Base-by-base conservation (phyloP, 1,140 invertebrate species). In the Rhagoletis pomonella region DNA sequence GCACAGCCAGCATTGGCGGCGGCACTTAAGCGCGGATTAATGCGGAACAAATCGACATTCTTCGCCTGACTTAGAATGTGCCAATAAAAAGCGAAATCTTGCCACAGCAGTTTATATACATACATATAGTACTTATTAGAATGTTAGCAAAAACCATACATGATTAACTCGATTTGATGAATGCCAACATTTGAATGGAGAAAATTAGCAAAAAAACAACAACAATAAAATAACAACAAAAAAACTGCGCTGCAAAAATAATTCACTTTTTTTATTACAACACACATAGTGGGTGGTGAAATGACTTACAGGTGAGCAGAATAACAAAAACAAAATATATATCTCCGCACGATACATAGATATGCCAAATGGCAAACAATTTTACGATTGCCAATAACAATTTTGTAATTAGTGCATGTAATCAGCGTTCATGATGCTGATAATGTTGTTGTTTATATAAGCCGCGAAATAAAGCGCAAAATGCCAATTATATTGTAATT, bases 11-110 rank as follows among this genome's bases (percentile, higher is more conserved):
- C 58, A 59, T 12, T 12, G 59, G 77, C 86, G n/a, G 60, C 85
- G 59, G 85, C 90, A 90, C 59, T 90, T 88, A 89, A 88, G 39
- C 87, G 60, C 87, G 87, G 87, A 89, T 90, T 90, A 90, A 89
- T 89, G 89, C 89, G 88, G 90, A 91, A 85, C 69, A 89, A 67
- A 88, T 17, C 47, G 55, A 85, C 55, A 60, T 81, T 81, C 6
- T 42, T 81, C 58, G n/a, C 10, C 50, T 86, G 64, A 44, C n/a
- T 29, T 55, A 58, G 73, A 81, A 55, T 81, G 73, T 29, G 73
- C 4, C 73, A 81, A 55, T 81, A 81, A 81, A 81, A 81, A 2
- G 5, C 42, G 44, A 55, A 81, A 55, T 81, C 47, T 55, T 50
- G 50, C 44, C 14, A 55, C 4, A 81, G 42, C n/a, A 29, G 73